Conservation (phyloP, 1,140 invertebrate genomes). For the Pachypeltis micranthus region DNA sequence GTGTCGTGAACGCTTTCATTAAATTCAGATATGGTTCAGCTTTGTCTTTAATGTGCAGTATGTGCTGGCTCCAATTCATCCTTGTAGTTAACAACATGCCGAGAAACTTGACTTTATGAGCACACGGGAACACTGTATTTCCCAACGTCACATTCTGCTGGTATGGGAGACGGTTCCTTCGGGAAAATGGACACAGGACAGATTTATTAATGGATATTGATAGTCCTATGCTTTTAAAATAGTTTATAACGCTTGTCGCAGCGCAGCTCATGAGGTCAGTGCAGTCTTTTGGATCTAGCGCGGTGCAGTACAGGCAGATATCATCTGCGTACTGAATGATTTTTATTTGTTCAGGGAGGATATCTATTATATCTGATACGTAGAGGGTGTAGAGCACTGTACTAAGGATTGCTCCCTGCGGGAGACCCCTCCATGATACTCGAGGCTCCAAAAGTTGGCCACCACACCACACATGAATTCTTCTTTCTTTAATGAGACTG, state of each 20-base stretch:
- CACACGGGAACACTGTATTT: neutral
- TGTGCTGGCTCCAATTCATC: neutral
- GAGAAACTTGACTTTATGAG: neutral
- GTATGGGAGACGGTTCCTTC: neutral
- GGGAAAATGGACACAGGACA: constrained; percentile 2
- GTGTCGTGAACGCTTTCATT: neutral
- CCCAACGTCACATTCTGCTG: neutral
- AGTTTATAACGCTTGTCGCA: neutral
- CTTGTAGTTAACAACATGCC: neutral
- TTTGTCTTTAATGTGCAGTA: neutral
- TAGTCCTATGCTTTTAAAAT: neutral
- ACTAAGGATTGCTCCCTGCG: neutral
- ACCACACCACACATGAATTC: neutral
- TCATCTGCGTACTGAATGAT: constrained; percentile 9
- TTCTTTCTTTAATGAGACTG: neutral
- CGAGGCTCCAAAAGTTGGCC: neutral
- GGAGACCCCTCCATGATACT: neutral
- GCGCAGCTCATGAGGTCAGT: no score
- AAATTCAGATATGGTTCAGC: constrained; percentile 2
- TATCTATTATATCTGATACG: neutral
- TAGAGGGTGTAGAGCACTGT: constrained; percentile 1
- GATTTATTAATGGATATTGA: neutral
- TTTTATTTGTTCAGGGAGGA: neutral
- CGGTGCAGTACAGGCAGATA: neutral
- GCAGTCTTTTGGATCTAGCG: neutral